Percentiles rank a stretch among this genome's conserved stretches.
Conservation (phyloP, 1,140 invertebrate species). For the Diuraphis noxia region DNA sequence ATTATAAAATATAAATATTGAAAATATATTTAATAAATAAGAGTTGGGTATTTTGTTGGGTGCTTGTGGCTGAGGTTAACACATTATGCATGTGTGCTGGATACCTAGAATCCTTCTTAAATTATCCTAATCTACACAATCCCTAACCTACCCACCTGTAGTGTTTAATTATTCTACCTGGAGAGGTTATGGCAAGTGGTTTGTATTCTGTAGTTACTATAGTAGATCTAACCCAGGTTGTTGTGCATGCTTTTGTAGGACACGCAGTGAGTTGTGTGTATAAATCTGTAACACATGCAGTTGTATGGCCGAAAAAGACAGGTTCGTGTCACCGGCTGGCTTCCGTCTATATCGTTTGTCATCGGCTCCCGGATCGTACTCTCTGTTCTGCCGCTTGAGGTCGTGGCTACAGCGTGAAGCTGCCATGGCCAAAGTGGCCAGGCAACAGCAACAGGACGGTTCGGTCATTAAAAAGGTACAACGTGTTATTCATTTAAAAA, state of each 20-base stretch:
- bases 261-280: slow-evolving; percentile 50
- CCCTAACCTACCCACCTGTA: slow-evolving; percentile 28
- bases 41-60: slow-evolving; percentile 12
- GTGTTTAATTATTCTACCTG: slow-evolving; percentile 2
- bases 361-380: slow-evolving; percentile 46
- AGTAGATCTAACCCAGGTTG: slow-evolving; percentile 51
- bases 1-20: slow-evolving; percentile 10
- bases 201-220: slow-evolving; percentile 46
- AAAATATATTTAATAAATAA: background rate
- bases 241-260: slow-evolving; percentile 53
- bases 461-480: slow-evolving; percentile 53
- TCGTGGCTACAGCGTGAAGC: slow-evolving; percentile 50
- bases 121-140: background rate
- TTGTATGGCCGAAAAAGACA: slow-evolving; percentile 52
- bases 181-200: slow-evolving; percentile 14
- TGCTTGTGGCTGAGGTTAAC: slow-evolving; percentile 49
- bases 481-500: slow-evolving; percentile 18
- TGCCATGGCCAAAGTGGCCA: slow-evolving; percentile 50
- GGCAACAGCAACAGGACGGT: slow-evolving; percentile 51
- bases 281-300: slow-evolving; percentile 37
- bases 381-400: slow-evolving; percentile 49
- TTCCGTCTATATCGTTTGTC: slow-evolving; percentile 52
- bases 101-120: slow-evolving; percentile 6
- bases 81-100: slow-evolving; percentile 51
- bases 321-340: slow-evolving; percentile 45